Percentiles rank a stretch among this genome's conserved stretches.
These are phyloP conservation scores for Synergus laeviventris DNA, from an alignment of 2,888 invertebrate species.

Conservation along the genomic window DNA sequence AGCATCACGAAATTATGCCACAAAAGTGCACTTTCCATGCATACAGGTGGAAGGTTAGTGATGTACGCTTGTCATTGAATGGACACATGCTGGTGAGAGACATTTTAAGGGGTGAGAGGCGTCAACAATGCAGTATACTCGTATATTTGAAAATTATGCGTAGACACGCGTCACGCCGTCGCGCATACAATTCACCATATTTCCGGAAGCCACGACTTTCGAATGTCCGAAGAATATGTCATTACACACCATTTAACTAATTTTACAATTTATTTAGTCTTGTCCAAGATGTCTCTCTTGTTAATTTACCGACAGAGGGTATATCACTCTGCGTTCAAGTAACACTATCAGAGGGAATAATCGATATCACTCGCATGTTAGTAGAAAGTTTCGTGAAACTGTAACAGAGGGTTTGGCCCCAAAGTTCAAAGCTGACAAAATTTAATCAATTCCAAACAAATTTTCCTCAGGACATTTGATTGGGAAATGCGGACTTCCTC, in stretches of 20 bases:
- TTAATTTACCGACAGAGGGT: slow-evolving; percentile 28
- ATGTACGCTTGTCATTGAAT: slow-evolving; percentile 19
- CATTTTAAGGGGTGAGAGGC: background rate
- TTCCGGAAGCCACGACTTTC: slow-evolving; percentile 60
- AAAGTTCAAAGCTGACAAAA: background rate
- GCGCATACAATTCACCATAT: slow-evolving; percentile 59
- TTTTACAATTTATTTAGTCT: background rate
- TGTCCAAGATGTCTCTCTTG: background rate
- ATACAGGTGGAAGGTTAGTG: slow-evolving; percentile 29
- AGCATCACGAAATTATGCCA: slow-evolving; percentile 4
- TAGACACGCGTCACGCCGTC: slow-evolving; percentile 48
- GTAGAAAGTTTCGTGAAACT: slow-evolving; percentile 12
- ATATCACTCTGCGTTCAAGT: background rate
- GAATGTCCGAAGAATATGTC: slow-evolving; percentile 42
- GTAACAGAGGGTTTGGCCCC: slow-evolving; percentile 3
- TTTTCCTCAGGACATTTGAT: background rate
- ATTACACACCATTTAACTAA: background rate
- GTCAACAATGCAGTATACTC: slow-evolving; percentile 12
- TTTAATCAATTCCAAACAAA: background rate
- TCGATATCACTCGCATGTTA: slow-evolving; percentile 3
- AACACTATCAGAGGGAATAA: slow-evolving; percentile 23
- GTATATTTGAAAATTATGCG: slow-evolving; percentile 48
- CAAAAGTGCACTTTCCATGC: background rate
- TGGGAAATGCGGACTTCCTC: background rate
- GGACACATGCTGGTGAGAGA: slow-evolving; percentile 4